Conservation (phyloP, 2,113 vertebrate species). For the Sylvia atricapilla region DNA sequence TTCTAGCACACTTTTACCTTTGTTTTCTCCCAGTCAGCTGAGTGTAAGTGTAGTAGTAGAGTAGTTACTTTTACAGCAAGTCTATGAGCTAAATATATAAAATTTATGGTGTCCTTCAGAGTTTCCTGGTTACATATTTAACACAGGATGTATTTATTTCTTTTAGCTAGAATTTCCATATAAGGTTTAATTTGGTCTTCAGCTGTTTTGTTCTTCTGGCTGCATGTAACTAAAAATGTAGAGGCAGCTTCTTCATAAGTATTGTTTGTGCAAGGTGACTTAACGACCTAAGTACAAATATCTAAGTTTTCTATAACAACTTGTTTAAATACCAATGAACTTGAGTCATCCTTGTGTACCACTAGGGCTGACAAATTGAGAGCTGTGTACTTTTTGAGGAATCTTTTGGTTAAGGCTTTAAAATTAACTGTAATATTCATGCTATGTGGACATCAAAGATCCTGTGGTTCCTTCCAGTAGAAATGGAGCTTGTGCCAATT, state of each 20-base stretch:
- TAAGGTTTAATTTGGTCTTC: not conserved
- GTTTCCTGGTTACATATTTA: constrained; percentile 33
- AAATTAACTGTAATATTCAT: constrained; percentile 23
- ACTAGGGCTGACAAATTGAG: not conserved
- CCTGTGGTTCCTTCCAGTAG: constrained; percentile 24
- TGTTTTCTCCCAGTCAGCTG: not conserved
- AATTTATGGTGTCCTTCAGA: constrained; percentile 2
- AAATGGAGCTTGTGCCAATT: constrained; percentile 15
- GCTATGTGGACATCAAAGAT: constrained; percentile 34
- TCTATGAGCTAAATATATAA: not conserved
- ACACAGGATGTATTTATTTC: constrained; percentile 49
- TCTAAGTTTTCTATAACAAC: not conserved
- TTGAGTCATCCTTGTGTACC: not conserved
- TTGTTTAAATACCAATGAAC: not conserved
- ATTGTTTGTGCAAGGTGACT: constrained; percentile 13
- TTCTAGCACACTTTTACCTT: not conserved
- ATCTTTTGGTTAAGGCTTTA: constrained; percentile 29
- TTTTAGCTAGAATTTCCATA: constrained; percentile 25
- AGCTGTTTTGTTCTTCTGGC: not conserved
- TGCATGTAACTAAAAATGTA: constrained; percentile 7
- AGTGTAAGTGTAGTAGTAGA: not conserved
- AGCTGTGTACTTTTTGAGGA: not conserved
- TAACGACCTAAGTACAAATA: not conserved
- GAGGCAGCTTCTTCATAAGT: not conserved
- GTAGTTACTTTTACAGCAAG: not conserved